These are phyloP conservation scores for Coleophora flavipennella DNA, from an alignment of 2,888 invertebrate species.

Conservation along the genomic window DNA sequence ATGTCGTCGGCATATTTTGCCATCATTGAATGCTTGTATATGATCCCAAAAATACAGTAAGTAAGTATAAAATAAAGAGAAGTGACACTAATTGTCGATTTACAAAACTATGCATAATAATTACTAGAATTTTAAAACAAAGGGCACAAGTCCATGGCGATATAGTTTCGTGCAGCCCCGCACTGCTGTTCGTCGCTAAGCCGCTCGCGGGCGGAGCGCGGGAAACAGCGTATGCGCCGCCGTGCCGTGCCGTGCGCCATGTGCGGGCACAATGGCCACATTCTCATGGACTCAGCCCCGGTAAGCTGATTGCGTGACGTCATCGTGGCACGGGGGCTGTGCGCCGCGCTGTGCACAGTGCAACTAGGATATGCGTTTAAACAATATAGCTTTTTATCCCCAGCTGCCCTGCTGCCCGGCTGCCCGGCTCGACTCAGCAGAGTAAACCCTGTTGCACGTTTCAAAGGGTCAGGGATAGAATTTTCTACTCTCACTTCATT, in stretches of 20 bases:
- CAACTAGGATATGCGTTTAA: constrained; percentile 11
- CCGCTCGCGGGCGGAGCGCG: constrained; percentile 12
- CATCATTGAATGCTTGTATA: too few species aligned
- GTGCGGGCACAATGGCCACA: constrained; percentile 69
- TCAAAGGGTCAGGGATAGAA: too few species aligned
- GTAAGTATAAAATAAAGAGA: too few species aligned
- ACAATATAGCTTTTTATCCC: constrained; percentile 6
- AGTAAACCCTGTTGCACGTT: too few species aligned
- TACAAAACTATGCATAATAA: too few species aligned
- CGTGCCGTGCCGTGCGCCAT: constrained; percentile 50
- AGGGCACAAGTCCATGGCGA: too few species aligned
- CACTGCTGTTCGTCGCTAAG: constrained; percentile 23
- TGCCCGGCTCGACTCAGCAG: too few species aligned
- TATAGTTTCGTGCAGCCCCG: constrained; percentile 22
- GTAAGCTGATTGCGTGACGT: constrained; percentile 73
- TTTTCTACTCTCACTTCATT: background rate
- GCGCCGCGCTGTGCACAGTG: too few species aligned
- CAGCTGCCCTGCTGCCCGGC: background rate
- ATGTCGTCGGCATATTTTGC: too few species aligned
- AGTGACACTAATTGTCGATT: too few species aligned
- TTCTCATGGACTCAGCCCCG: constrained; percentile 68
- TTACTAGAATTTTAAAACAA: too few species aligned
- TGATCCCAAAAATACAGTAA: too few species aligned
- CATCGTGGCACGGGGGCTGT: constrained; percentile 38
- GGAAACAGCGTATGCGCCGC: constrained; percentile 56